Evolutionary conservation across 2,797 vertebrate genomes (phyloP).

Genomic region (Podargus strigoides): DNA sequence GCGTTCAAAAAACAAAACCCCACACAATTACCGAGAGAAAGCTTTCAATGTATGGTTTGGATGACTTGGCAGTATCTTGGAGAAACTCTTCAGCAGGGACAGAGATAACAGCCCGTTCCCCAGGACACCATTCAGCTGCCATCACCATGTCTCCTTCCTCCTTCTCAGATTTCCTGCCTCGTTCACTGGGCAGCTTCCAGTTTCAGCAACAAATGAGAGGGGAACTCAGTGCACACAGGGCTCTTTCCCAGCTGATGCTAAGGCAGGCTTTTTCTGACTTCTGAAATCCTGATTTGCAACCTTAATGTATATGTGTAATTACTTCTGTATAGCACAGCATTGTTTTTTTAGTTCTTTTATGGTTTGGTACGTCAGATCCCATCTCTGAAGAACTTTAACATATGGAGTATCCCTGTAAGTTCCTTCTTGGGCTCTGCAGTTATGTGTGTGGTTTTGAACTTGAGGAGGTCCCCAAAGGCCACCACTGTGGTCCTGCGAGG

Average conservation of each 20-base stretch:
- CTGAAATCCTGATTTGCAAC: neutral
- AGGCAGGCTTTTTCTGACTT: neutral
- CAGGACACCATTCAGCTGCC: slow-evolving; percentile 53
- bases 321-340: neutral
- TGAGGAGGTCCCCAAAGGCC: neutral
- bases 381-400: neutral
- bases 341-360: neutral
- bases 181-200: neutral
- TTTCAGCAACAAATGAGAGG: neutral
- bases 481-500: neutral
- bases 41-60: slow-evolving; percentile 15
- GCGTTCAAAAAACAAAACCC: slow-evolving; percentile 16
- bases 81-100: slow-evolving; percentile 16
- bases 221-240: neutral
- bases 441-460: neutral
- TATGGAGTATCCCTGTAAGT: neutral
- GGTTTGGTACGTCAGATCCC: neutral
- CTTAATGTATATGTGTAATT: neutral
- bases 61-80: slow-evolving; percentile 42
- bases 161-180: slow-evolving; percentile 25
- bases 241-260: neutral
- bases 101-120: slow-evolving; percentile 27
- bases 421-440: neutral
- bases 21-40: neutral
- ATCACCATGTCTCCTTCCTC: slow-evolving; percentile 32